A percentile compares a stretch with the other conserved stretches of the same genome.
Evolutionary conservation across 2,888 invertebrate species (phyloP).

Genomic region (Cryptocephalus primarius): DNA sequence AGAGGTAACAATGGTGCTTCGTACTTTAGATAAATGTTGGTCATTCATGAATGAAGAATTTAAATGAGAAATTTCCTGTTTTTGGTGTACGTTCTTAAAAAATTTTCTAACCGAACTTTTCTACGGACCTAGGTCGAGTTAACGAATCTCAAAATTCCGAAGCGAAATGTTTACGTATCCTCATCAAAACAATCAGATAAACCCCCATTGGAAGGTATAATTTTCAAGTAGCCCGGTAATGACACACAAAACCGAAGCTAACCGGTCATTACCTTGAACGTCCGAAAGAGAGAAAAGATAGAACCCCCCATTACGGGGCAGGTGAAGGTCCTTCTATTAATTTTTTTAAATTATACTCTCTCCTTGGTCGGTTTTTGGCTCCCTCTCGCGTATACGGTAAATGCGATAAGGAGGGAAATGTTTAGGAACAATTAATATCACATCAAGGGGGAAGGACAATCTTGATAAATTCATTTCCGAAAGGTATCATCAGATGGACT

Average conservation of each 20-base stretch:
- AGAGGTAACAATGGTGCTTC: too few species aligned
- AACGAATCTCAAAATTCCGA: not conserved
- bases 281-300: constrained; percentile 18
- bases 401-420: not conserved
- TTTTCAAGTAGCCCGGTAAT: constrained; percentile 22
- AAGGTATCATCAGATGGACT: too few species aligned
- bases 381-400: not conserved
- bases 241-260: constrained; percentile 15
- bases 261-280: constrained; percentile 17
- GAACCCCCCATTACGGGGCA: constrained; percentile 30
- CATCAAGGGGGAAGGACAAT: not conserved
- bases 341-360: constrained; percentile 23
- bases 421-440: not conserved
- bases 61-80: too few species aligned
- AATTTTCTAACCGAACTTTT: too few species aligned
- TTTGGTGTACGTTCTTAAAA: too few species aligned
- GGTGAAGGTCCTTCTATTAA: constrained; percentile 27
- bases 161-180: too few species aligned
- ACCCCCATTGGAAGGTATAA: constrained; percentile 14
- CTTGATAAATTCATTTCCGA: too few species aligned
- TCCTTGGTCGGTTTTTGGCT: not conserved
- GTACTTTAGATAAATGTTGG: too few species aligned
- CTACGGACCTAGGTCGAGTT: too few species aligned
- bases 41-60: too few species aligned
- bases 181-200: constrained; percentile 15